Percentiles rank a stretch among this genome's conserved stretches.
Conservation (phyloP, 1,140 invertebrate genomes). For the Diabrotica undecimpunctata region DNA sequence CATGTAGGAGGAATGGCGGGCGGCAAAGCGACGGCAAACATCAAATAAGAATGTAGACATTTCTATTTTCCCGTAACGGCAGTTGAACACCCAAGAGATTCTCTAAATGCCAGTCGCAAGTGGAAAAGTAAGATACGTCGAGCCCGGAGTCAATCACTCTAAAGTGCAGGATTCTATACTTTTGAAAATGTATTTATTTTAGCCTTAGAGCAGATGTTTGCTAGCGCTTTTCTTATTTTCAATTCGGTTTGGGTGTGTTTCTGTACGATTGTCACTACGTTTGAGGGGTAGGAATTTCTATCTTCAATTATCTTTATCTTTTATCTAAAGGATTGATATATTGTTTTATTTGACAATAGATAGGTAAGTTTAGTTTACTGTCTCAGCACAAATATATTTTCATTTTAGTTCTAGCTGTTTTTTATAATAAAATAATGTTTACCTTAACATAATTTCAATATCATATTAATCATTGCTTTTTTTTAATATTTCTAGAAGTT, state of each 20-base stretch:
- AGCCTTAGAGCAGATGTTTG: not conserved
- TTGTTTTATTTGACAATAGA: too few relatives aligned
- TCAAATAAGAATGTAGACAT: conserved; percentile 18
- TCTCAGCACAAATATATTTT: too few relatives aligned
- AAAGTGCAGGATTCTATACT: conserved; percentile 15
- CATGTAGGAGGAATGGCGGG: not conserved
- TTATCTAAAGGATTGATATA: not conserved
- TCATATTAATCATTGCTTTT: too few relatives aligned
- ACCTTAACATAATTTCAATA: too few relatives aligned
- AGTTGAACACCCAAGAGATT: conserved; percentile 9
- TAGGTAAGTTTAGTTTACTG: too few relatives aligned
- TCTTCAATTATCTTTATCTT: not conserved
- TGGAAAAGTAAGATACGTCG: conserved; percentile 14
- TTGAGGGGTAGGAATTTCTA: not conserved
- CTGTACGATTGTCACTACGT: not conserved
- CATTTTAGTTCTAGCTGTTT: too few relatives aligned
- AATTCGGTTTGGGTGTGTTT: not conserved
- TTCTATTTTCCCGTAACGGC: conserved; percentile 19
- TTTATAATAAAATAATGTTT: too few relatives aligned
- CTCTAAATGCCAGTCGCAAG: conserved; percentile 7
- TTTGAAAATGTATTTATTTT: conserved; percentile 15
- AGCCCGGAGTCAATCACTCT: conserved; percentile 16
- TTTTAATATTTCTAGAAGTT: too few relatives aligned
- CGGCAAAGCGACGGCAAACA: conserved; percentile 8
- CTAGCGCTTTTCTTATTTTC: not conserved